phyloP scores from a whole-genome alignment of 2,797 vertebrate species.

The Poeciliopsis turneri region DNA sequence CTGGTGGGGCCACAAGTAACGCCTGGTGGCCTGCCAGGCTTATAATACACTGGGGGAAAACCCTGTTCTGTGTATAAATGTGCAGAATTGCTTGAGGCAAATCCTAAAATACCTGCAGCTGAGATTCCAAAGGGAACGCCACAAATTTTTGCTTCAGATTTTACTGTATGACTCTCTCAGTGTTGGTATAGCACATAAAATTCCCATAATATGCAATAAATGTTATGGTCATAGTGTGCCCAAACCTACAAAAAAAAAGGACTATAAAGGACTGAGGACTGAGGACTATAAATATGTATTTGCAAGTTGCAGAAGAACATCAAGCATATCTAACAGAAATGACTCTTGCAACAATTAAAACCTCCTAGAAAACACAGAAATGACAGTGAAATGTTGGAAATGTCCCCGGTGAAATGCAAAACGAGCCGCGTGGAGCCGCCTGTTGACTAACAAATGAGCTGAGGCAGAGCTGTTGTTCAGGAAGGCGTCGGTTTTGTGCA shows the following conservation, averaged over 20 bases:
- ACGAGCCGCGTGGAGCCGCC: neutral
- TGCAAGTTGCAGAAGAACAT: neutral
- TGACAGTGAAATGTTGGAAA: neutral
- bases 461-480: conserved; percentile 1
- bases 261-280: too few relatives aligned
- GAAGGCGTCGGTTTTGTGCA: neutral
- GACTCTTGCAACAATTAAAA: neutral
- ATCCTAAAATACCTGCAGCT: neutral
- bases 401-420: neutral
- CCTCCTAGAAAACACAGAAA: neutral
- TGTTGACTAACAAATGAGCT: neutral
- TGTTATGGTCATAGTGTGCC: neutral
- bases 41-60: neutral
- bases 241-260: neutral
- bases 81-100: neutral
- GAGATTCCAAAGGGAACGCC: neutral
- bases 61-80: neutral
- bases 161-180: neutral
- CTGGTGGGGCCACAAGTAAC: too few relatives aligned
- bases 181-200: neutral
- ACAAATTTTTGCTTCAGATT: neutral
- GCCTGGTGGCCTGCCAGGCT: neutral
- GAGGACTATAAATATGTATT: neutral
- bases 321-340: neutral
- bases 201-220: neutral